phyloP scores from a whole-genome alignment of 1,140 invertebrate species.

The Trichonephila inaurata region DNA sequence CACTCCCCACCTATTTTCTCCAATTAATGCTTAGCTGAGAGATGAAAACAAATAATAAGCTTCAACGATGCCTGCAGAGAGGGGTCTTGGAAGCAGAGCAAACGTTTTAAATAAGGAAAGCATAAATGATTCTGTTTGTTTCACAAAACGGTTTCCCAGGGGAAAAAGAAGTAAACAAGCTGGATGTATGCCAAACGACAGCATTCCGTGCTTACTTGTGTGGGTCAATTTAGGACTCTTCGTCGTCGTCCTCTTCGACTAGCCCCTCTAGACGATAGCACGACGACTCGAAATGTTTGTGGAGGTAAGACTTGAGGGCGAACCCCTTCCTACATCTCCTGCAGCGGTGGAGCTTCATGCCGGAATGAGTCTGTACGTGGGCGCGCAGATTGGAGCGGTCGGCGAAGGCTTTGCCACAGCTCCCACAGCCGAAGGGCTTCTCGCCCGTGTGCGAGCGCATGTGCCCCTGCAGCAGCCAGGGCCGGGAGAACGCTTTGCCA shows the following conservation, averaged over 20 bases:
- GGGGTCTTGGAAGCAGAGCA: too few species aligned
- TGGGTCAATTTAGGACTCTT: constrained; percentile 11
- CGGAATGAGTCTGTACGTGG: constrained; percentile 99
- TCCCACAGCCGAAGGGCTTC: constrained; percentile 98
- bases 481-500: constrained; percentile 97
- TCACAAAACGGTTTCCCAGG: too few species aligned
- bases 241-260: constrained; percentile 33
- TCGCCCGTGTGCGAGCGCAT: constrained; percentile 98
- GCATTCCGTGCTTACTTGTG: too few species aligned
- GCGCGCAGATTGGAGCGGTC: constrained; percentile 97
- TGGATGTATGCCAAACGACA: too few species aligned
- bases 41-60: too few species aligned
- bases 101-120: too few species aligned
- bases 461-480: constrained; percentile 96
- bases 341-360: constrained; percentile 97
- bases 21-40: too few species aligned
- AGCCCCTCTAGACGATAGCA: constrained; percentile 89
- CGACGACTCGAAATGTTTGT: constrained; percentile 98
- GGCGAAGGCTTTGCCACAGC: constrained; percentile 99
- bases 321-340: constrained; percentile 97
- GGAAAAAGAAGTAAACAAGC: too few species aligned
- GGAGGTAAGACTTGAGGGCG: constrained; percentile 98
- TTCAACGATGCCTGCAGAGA: too few species aligned
- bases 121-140: too few species aligned
- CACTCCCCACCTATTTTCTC: too few species aligned